phyloP scores from a whole-genome alignment of 2,888 invertebrate species.

The Synergus umbraculus region DNA sequence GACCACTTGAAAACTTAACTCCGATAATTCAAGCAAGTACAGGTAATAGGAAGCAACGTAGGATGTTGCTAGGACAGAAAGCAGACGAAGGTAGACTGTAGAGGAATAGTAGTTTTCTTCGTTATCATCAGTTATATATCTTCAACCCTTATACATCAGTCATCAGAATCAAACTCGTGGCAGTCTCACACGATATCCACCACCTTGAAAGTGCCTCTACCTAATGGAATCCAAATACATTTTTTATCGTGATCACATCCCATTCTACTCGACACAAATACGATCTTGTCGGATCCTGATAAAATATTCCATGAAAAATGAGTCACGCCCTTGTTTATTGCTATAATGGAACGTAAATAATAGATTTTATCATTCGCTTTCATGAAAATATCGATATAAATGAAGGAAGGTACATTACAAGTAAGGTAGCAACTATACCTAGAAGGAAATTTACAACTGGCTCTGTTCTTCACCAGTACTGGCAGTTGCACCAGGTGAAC shows the following conservation, averaged over 20 bases:
- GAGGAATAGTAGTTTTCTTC: background rate
- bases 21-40: conserved; percentile 23
- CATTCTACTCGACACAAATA: background rate
- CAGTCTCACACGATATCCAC: conserved; percentile 3
- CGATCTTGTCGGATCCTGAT: background rate
- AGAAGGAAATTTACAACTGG: too few species aligned
- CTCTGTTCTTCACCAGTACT: too few species aligned
- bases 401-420: background rate
- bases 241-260: conserved; percentile 2
- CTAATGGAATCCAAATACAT: background rate
- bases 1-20: conserved; percentile 36
- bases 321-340: background rate
- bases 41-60: background rate
- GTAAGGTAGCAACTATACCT: background rate
- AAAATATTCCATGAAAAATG: background rate
- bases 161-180: background rate
- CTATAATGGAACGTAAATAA: background rate
- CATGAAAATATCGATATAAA: background rate
- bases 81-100: conserved; percentile 10
- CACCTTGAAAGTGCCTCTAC: background rate
- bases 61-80: conserved; percentile 20
- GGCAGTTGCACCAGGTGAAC: too few species aligned
- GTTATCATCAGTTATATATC: conserved; percentile 1
- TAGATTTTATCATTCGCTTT: conserved; percentile 10
- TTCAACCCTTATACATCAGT: conserved; percentile 19